Evolutionary conservation across 1,140 invertebrate genomes (phyloP).

Genomic region (Drosophila lacertosa): DNA sequence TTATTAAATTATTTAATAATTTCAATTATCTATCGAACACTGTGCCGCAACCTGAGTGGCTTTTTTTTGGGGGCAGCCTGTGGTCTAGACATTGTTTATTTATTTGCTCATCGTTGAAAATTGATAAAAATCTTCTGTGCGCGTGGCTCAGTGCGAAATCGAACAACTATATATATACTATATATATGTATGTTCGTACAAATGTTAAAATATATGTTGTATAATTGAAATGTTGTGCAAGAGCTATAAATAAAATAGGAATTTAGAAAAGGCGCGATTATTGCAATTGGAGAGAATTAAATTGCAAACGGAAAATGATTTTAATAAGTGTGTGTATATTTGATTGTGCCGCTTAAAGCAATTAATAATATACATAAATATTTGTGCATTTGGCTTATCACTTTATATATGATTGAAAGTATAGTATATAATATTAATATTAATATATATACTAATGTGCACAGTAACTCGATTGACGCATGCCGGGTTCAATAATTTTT

Average conservation of each 20-base stretch:
- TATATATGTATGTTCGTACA: not conserved
- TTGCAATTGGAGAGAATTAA: not conserved
- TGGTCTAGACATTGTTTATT: conserved; percentile 47
- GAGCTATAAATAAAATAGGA: conserved; percentile 27
- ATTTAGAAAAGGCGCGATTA: not conserved
- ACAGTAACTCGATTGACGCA: conserved; percentile 36
- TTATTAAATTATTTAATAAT: conserved; percentile 39
- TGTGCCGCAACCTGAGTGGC: conserved; percentile 21
- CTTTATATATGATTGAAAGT: conserved; percentile 11
- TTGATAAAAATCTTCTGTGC: conserved; percentile 39
- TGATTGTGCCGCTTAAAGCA: not conserved
- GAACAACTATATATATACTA: not conserved
- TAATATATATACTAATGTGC: not conserved
- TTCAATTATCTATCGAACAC: conserved; percentile 44
- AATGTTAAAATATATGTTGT: conserved; percentile 2
- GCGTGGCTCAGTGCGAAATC: conserved; percentile 25
- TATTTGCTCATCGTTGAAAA: conserved; percentile 21
- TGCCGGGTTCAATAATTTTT: conserved; percentile 40
- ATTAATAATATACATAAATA: conserved; percentile 5
- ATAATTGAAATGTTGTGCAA: conserved; percentile 20
- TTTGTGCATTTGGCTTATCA: conserved; percentile 34
- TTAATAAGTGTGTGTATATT: no score
- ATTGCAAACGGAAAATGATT: not conserved
- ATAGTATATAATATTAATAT: conserved; percentile 11
- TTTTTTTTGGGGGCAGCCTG: conserved; percentile 25